Percentiles rank a stretch among this genome's conserved stretches.
phyloP scores from a whole-genome alignment of 2,888 invertebrate species.

The Drosophila emarginata region DNA sequence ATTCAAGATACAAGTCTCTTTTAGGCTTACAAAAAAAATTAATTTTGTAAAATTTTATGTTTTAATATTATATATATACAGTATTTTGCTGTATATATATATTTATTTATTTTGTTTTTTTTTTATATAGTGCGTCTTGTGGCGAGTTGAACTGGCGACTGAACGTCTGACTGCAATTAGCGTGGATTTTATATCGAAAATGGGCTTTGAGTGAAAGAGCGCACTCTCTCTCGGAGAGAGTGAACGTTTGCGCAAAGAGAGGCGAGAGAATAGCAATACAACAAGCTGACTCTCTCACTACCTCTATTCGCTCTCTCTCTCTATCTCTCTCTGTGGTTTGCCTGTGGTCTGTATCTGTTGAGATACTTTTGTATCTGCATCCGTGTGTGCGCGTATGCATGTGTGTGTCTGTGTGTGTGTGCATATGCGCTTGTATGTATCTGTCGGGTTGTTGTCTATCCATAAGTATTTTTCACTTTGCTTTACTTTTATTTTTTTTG shows the following conservation, averaged over 20 bases:
- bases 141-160: constrained; percentile 84
- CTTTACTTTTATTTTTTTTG: constrained; percentile 18
- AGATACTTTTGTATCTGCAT: constrained; percentile 19
- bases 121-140: constrained; percentile 42
- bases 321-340: background rate
- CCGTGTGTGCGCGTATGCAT: constrained; percentile 21
- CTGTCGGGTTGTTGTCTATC: constrained; percentile 42
- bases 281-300: background rate
- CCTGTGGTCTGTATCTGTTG: background rate
- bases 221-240: background rate
- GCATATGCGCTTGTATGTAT: constrained; percentile 26
- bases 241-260: constrained; percentile 27
- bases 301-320: background rate
- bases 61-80: constrained; percentile 10
- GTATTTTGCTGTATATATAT: background rate
- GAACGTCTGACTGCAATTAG: constrained; percentile 85
- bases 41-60: constrained; percentile 15
- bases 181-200: constrained; percentile 79
- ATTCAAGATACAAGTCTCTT: constrained; percentile 60
- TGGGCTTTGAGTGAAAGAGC: constrained; percentile 36
- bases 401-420: constrained; percentile 33
- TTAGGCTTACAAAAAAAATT: constrained; percentile 48
- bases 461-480: constrained; percentile 50
- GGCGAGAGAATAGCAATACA: background rate
- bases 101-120: constrained; percentile 11